Evolutionary conservation across 2,113 vertebrate genomes (phyloP).

Genomic region (Mugil cephalus): DNA sequence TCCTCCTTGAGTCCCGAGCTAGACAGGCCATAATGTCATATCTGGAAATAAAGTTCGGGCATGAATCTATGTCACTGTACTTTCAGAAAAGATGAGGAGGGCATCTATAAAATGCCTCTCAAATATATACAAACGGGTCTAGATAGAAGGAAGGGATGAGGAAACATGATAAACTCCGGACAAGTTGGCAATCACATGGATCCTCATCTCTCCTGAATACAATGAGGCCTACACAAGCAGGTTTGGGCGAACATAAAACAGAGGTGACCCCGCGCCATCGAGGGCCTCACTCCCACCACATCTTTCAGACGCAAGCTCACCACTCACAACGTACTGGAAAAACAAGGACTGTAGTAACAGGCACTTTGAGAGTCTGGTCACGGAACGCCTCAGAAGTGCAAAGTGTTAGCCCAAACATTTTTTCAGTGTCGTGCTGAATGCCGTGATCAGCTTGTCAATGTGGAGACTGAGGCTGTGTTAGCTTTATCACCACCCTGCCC

Average conservation of each 20-base stretch:
- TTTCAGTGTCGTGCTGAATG: slow-evolving; percentile 25
- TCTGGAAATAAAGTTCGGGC: slow-evolving; percentile 5
- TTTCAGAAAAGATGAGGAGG: slow-evolving; percentile 20
- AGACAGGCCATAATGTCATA: slow-evolving; percentile 23
- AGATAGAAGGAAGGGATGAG: slow-evolving; percentile 18
- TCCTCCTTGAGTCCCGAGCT: slow-evolving; percentile 46
- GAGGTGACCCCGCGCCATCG: slow-evolving; percentile 65
- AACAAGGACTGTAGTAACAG: slow-evolving; percentile 49
- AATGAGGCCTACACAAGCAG: slow-evolving; percentile 52
- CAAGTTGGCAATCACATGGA: slow-evolving; percentile 46
- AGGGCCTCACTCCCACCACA: slow-evolving; percentile 67
- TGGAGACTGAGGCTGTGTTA: slow-evolving; percentile 31
- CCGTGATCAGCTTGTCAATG: slow-evolving; percentile 40
- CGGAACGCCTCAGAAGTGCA: slow-evolving; percentile 38
- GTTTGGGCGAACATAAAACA: slow-evolving; percentile 69
- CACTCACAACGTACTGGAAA: slow-evolving; percentile 45
- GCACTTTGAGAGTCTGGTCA: slow-evolving; percentile 42
- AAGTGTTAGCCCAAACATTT: slow-evolving; percentile 63
- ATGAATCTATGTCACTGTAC: slow-evolving; percentile 18
- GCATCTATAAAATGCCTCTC: slow-evolving; percentile 31
- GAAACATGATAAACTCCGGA: slow-evolving; percentile 48
- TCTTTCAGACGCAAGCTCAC: slow-evolving; percentile 51
- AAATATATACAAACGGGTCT: slow-evolving; percentile 24
- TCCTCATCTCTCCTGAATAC: slow-evolving; percentile 50
- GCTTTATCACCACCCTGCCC: slow-evolving; percentile 26